phyloP scores from a whole-genome alignment of 2,797 vertebrate species.

The Propithecus deckenii region DNA sequence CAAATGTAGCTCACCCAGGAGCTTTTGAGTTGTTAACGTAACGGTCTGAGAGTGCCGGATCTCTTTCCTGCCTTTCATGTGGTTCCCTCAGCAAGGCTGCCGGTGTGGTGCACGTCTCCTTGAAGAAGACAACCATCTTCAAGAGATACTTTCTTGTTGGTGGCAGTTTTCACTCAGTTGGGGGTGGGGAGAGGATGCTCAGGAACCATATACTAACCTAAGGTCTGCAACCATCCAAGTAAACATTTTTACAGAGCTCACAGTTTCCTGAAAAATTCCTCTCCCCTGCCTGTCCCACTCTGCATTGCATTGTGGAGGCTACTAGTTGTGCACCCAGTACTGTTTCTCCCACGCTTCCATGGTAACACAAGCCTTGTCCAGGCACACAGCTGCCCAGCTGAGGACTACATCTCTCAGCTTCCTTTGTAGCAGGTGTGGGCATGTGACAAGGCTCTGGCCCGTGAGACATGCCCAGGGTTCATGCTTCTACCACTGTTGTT shows the following conservation, averaged over 20 bases:
- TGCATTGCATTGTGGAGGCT: background rate
- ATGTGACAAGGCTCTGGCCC: background rate
- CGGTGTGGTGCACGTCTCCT: background rate
- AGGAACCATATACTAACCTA: background rate
- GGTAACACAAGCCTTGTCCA: background rate
- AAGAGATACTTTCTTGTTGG: background rate
- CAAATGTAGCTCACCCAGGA: slow-evolving; percentile 20
- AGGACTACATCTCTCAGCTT: background rate
- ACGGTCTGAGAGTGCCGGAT: slow-evolving; percentile 53
- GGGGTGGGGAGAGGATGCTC: background rate
- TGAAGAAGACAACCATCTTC: slow-evolving; percentile 31
- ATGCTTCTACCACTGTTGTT: background rate
- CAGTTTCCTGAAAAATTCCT: background rate
- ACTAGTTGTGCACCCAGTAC: too few relatives aligned
- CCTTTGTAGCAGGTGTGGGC: background rate
- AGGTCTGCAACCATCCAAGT: background rate
- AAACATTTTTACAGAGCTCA: background rate
- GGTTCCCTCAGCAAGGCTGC: slow-evolving; percentile 52
- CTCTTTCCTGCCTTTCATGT: slow-evolving; percentile 79
- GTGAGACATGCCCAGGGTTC: background rate
- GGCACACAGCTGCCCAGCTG: background rate
- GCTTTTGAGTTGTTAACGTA: slow-evolving; percentile 5
- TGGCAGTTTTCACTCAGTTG: slow-evolving; percentile 43
- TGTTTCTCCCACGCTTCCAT: background rate
- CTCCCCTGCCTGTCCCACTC: background rate